Evolutionary conservation across 2,113 vertebrate species (phyloP).

Genomic region (Eubucco bourcierii): DNA sequence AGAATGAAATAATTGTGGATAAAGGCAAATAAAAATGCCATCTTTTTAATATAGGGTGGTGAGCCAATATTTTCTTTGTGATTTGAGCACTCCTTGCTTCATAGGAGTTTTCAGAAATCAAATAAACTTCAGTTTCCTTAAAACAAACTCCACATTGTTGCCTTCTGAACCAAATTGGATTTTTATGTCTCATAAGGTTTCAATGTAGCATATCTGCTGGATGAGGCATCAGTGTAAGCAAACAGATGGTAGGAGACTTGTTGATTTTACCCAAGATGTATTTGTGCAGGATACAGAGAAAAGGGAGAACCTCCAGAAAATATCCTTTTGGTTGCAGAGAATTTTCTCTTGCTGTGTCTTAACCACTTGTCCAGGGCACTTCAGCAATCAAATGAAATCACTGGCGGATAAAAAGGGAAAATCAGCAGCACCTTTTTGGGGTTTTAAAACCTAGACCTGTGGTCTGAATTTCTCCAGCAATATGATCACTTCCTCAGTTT

Average conservation of each 20-base stretch:
- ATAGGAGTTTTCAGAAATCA: slow-evolving; percentile 46
- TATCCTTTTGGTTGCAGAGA: neutral
- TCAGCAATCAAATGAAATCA: neutral
- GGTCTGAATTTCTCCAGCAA: neutral
- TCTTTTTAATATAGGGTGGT: slow-evolving; percentile 17
- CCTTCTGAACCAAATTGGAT: slow-evolving; percentile 52
- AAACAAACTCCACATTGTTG: slow-evolving; percentile 68
- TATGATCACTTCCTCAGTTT: neutral
- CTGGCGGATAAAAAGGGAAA: neutral
- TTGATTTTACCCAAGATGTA: neutral
- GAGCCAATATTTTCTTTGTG: slow-evolving; percentile 38
- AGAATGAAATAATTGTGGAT: slow-evolving; percentile 51
- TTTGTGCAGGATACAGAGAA: neutral
- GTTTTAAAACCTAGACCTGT: neutral
- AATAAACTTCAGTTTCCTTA: slow-evolving; percentile 70
- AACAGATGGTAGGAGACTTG: slow-evolving; percentile 23
- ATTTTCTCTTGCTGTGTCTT: neutral
- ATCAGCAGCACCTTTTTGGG: neutral
- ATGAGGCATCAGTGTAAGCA: slow-evolving; percentile 58
- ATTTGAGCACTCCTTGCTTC: slow-evolving; percentile 53
- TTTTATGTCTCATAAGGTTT: slow-evolving; percentile 46
- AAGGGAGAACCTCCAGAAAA: neutral
- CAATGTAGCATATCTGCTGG: slow-evolving; percentile 52
- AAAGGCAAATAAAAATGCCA: slow-evolving; percentile 52
- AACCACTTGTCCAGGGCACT: neutral